Evolutionary conservation across 2,113 vertebrate genomes (phyloP), one percentile per base, ranked within the genome.

Genomic region (Podocnemis expansa): DNA sequence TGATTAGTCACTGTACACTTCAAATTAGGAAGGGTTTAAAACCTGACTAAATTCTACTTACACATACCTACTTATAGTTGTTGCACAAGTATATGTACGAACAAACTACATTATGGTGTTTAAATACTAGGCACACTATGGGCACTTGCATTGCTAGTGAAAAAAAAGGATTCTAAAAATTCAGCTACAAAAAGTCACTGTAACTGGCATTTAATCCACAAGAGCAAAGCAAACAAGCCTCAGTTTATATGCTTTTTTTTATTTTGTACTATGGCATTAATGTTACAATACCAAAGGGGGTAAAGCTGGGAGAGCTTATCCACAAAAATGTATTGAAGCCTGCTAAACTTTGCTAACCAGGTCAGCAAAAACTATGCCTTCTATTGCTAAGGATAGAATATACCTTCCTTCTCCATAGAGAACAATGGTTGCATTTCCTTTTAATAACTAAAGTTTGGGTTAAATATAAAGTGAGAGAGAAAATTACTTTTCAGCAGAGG

Each of bases 151-250:
- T 84, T 29, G 41, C 25, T 41, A n/a, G n/a, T 58, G 47, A 73
- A 56, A 88, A 89, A 43, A 1, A 1, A 12, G 29, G 78, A 11
- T 84, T 80, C 87, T 45, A 45, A 78, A 63, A 63, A 63, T 63
- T 63, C 60, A n/a, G 60, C 60, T n/a, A n/a, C 60, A 67, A 60
- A 85, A 55, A 63, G 9, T 0, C 27, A 34, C 9, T 82, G 63
- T 19, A 75, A 45, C 0, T 0, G 19, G 34, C 9, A 67, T 67
- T 41, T 52, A 41, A 45, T 63, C 34, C 67, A 2, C 6, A 67
- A 21, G 6, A 88, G 56, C 45, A 79, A 31, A 45, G 81, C 73
- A 2, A 91, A 84, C 47, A 47, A 47, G 10, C 47, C 47, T 89
- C 38, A n/a, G n/a, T 67, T n/a, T 10, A 67, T 9, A 11, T 19